Evolutionary conservation across 2,113 vertebrate genomes (phyloP), one percentile per base, ranked within the genome.

Genomic region (Stictonetta naevosa): DNA sequence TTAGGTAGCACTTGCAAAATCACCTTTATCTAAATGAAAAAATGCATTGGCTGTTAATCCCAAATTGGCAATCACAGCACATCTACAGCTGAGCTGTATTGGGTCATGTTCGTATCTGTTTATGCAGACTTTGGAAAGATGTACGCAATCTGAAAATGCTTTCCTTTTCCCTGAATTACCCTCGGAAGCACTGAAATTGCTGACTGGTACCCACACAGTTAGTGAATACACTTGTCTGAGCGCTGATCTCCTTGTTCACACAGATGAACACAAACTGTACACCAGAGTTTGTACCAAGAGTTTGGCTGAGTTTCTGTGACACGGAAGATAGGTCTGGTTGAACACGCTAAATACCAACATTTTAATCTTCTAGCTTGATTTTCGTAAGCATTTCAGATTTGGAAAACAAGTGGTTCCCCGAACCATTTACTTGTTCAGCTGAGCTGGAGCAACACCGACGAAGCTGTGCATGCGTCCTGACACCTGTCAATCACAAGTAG

Each of bases 401-500:
- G 36, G 28, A 67, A 67, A 83, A 66, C 14, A 60, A 71, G 8
- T 26, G 68, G 52, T 55, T 71, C 21, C 26, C 36, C 2, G 0
- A 53, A 60, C 8, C 20, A 38, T 56, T 46, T 78, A 75, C 64
- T 21, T 86, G 56, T 81, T 88, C 25, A 13, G 23, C 9, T 50
- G 38, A 77, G 23, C 25, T 22, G 40, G 21, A 67, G 14, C 36
- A 81, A 50, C 46, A 78, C 14, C 80, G 77, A 83, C 46, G 84
- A 75, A 92, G 60, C 40, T 71, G 31, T 29, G 26, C 1, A 12
- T 3, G 11, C 56, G 84, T 68, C 69, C 73, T 95, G 88, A 88
- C 83, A 89, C 86, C 73, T 72, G 60, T 88, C 95, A 92, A 75
- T 94, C 88, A 81, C 9, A 36, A 88, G 46, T 21, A 86, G 46